A percentile compares a stretch with the other conserved stretches of the same genome.
Evolutionary conservation across 2,113 vertebrate genomes (phyloP).

Genomic region (Limnothrissa miodon): DNA sequence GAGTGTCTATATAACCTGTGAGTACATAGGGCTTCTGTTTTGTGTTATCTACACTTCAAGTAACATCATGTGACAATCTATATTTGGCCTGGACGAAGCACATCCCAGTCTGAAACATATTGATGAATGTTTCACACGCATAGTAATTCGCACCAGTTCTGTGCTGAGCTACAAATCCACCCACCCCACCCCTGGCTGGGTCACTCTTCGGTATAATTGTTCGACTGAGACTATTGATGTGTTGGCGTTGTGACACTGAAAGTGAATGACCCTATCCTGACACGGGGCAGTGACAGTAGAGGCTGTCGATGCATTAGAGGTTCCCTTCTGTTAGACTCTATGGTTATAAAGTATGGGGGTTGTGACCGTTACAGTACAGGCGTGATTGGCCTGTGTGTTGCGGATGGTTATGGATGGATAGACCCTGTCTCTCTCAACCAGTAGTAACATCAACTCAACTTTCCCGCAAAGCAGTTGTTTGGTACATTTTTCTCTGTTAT

Average conservation of each 20-base stretch:
- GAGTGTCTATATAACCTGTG: neutral
- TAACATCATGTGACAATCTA: neutral
- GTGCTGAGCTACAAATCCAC: neutral
- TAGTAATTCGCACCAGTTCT: neutral
- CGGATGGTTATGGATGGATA: neutral
- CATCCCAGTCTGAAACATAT: neutral
- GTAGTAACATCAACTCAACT: neutral
- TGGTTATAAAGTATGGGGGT: neutral
- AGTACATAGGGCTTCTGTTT: neutral
- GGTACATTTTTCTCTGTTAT: neutral
- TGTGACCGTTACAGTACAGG: neutral
- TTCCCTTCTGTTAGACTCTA: too few species aligned
- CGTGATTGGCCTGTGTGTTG: too few species aligned
- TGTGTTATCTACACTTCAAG: neutral
- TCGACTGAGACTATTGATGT: slow-evolving; percentile 6
- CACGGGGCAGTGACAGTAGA: neutral
- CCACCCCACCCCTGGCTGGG: neutral
- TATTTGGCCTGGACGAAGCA: neutral
- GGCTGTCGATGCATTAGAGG: neutral
- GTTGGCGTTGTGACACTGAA: neutral
- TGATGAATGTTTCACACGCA: neutral
- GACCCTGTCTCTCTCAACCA: neutral
- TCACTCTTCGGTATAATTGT: neutral
- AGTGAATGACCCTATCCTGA: neutral
- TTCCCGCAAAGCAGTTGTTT: neutral